Evolutionary conservation across 2,888 invertebrate genomes (phyloP).

Genomic region (Sepioteuthis lessoniana): DNA sequence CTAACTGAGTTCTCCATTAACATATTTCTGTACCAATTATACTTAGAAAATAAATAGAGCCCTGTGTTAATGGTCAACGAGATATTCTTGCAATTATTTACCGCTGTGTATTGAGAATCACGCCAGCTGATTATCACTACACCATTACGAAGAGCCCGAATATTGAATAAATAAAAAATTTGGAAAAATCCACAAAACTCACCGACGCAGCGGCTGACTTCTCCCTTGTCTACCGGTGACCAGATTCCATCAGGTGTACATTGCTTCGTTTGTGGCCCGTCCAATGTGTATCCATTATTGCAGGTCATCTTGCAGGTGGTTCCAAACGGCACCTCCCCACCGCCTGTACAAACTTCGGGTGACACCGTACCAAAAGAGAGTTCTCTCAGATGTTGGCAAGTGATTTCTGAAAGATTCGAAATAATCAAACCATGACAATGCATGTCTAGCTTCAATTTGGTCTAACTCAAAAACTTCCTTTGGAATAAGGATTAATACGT

Average conservation of each 20-base stretch:
- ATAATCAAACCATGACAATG: background rate
- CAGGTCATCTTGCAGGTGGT: slow-evolving; percentile 80
- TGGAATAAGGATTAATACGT: too few relatives aligned
- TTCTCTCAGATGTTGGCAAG: slow-evolving; percentile 77
- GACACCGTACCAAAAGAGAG: slow-evolving; percentile 78
- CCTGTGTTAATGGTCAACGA: too few relatives aligned
- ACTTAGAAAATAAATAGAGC: too few relatives aligned
- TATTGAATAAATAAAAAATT: too few relatives aligned
- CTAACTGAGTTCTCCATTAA: too few relatives aligned
- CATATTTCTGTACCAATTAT: too few relatives aligned
- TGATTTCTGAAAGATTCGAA: slow-evolving; percentile 65
- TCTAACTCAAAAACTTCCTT: background rate
- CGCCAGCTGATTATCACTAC: too few relatives aligned
- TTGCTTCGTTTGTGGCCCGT: slow-evolving; percentile 78
- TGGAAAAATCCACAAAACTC: slow-evolving; percentile 55
- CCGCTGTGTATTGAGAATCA: too few relatives aligned
- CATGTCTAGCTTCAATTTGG: background rate
- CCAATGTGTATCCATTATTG: slow-evolving; percentile 79
- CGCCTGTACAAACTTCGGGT: slow-evolving; percentile 78
- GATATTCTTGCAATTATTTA: too few relatives aligned
- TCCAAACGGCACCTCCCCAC: slow-evolving; percentile 78
- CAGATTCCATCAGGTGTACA: slow-evolving; percentile 79
- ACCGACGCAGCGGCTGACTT: slow-evolving; percentile 78
- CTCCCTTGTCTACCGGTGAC: slow-evolving; percentile 72
- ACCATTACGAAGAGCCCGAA: too few relatives aligned